Percentiles rank a stretch among this genome's conserved stretches.
Evolutionary conservation across 2,888 invertebrate species (phyloP).

Genomic region (Coremacera marginata): DNA sequence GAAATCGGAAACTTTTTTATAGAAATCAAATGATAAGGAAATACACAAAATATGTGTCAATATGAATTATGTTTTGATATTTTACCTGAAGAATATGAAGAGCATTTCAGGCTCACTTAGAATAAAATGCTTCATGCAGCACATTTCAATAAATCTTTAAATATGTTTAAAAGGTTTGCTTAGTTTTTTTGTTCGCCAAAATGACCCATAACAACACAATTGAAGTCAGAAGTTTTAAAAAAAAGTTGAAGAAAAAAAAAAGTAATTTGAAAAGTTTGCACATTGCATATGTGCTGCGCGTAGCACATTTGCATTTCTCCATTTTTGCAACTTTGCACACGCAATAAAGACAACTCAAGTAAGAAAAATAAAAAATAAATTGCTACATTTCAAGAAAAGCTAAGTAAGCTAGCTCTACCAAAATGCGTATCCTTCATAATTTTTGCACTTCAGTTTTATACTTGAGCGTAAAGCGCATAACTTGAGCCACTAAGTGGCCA

Average conservation of each 20-base stretch:
- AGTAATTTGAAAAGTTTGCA: neutral
- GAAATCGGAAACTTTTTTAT: neutral
- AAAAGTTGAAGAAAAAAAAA: neutral
- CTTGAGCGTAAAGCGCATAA: neutral
- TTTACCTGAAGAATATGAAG: too few relatives aligned
- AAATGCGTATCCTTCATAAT: neutral
- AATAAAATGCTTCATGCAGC: too few relatives aligned
- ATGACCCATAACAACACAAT: neutral
- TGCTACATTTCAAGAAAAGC: neutral
- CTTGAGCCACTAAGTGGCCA: conserved; percentile 10
- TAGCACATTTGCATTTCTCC: neutral
- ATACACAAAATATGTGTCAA: too few relatives aligned
- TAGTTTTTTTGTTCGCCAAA: too few relatives aligned
- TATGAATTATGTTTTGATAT: too few relatives aligned
- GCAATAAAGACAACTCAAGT: conserved; percentile 34
- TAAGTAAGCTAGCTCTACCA: neutral
- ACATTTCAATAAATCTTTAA: too few relatives aligned
- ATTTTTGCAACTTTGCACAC: neutral
- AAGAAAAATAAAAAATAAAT: neutral
- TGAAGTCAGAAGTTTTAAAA: neutral
- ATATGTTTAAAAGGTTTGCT: too few relatives aligned
- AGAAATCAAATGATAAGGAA: neutral
- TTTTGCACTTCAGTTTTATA: neutral
- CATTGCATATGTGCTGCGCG: neutral
- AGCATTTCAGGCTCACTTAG: too few relatives aligned